phyloP scores from a whole-genome alignment of 2,113 vertebrate species.

The Dipodomys ordii region DNA sequence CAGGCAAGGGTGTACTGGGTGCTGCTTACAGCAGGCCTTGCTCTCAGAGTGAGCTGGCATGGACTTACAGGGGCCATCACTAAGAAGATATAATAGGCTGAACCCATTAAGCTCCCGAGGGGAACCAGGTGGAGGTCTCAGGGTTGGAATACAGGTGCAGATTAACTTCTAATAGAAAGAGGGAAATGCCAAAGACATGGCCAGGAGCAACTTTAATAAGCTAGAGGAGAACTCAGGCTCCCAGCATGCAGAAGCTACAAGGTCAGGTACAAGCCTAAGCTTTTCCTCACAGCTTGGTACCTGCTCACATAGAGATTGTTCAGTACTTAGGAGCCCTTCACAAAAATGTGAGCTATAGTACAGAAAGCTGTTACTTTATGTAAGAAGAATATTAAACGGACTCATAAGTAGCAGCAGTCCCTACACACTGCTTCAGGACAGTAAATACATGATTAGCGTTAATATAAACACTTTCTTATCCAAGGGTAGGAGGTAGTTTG shows the following conservation, averaged over 20 bases:
- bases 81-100: background rate
- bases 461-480: background rate
- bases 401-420: background rate
- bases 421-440: no score
- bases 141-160: accelerated
- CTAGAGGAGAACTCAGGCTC: background rate
- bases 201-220: no score
- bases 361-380: background rate
- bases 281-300: background rate
- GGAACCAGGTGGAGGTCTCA: accelerated
- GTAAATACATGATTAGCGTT: no score
- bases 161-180: background rate
- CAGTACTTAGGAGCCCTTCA: background rate
- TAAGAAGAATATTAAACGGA: background rate
- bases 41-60: accelerated
- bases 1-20: accelerated
- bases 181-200: background rate
- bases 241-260: background rate
- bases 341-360: background rate
- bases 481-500: background rate
- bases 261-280: background rate
- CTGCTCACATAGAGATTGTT: background rate
- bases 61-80: no score
- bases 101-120: background rate
- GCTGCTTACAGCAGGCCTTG: accelerated